Evolutionary conservation across 1,140 invertebrate species (phyloP).

Genomic region (Calephelis virginiensis): DNA sequence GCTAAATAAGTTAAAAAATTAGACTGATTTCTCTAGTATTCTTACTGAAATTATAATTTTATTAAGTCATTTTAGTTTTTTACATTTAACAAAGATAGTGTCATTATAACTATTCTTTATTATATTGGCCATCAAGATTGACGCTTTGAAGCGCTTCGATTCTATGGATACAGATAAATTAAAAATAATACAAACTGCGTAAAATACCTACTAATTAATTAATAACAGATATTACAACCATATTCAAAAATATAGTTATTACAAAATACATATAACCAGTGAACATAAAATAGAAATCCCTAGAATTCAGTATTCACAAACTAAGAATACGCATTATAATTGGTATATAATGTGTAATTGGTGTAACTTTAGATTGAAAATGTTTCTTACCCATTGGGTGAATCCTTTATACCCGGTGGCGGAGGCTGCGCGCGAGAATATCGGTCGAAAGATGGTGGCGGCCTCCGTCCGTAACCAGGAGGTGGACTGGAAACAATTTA

Average conservation of each 20-base stretch:
- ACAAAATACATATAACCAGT: not conserved
- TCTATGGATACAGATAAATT: no score
- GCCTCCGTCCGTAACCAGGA: constrained; percentile 30
- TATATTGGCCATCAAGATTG: no score
- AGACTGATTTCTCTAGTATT: no score
- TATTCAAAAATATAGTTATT: not conserved
- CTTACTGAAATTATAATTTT: no score
- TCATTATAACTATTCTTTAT: no score
- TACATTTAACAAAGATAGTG: not conserved
- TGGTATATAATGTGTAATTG: not conserved
- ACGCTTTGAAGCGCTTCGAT: no score
- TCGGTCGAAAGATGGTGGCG: constrained; percentile 42
- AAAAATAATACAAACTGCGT: no score
- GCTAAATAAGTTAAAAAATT: no score
- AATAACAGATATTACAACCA: no score
- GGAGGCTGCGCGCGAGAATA: constrained; percentile 63
- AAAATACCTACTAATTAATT: no score
- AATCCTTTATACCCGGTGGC: constrained; percentile 72
- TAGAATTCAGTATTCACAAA: not conserved
- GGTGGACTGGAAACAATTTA: constrained; percentile 37
- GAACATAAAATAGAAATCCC: no score
- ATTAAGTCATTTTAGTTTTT: not conserved
- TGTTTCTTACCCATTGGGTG: constrained; percentile 54
- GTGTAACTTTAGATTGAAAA: not conserved
- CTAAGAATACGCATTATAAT: not conserved